Evolutionary conservation across 1,140 invertebrate species (phyloP).

Genomic region (Drosophila lowei): DNA sequence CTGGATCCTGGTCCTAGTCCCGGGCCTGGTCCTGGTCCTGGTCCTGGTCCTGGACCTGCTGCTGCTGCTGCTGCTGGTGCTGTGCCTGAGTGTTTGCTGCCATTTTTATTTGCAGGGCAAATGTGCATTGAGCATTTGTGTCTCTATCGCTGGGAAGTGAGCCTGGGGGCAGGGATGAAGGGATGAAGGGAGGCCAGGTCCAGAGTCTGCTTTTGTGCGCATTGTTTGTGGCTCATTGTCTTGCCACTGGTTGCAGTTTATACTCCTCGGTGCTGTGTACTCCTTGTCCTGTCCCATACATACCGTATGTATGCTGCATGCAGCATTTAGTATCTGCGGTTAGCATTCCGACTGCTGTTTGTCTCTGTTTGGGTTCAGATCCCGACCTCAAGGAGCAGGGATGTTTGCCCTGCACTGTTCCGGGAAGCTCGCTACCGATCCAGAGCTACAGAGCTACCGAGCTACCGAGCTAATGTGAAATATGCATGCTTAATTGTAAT

Average conservation of each 20-base stretch:
- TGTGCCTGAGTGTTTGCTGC: conserved; percentile 67
- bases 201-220: conserved; percentile 11
- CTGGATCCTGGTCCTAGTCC: neutral
- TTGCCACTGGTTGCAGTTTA: conserved; percentile 12
- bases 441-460: conserved; percentile 20
- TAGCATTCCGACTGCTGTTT: conserved; percentile 29
- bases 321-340: conserved; percentile 44
- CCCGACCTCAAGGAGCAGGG: no score
- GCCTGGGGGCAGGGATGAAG: neutral
- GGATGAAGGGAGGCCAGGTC: neutral
- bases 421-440: conserved; percentile 10
- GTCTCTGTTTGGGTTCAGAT: neutral
- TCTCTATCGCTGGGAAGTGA: conserved; percentile 33
- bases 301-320: neutral
- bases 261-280: no score
- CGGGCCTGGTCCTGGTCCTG: neutral
- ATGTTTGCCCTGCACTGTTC: no score
- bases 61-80: conserved; percentile 2
- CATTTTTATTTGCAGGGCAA: conserved; percentile 72
- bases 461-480: conserved; percentile 47
- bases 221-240: conserved; percentile 59
- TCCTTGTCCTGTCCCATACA: neutral
- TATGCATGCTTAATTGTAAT: conserved; percentile 58
- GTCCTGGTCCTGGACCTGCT: neutral
- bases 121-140: conserved; percentile 64